Evolutionary conservation across 2,888 invertebrate species (phyloP), one percentile per base, ranked within the genome.

Genomic region (Acrocera orbiculus): DNA sequence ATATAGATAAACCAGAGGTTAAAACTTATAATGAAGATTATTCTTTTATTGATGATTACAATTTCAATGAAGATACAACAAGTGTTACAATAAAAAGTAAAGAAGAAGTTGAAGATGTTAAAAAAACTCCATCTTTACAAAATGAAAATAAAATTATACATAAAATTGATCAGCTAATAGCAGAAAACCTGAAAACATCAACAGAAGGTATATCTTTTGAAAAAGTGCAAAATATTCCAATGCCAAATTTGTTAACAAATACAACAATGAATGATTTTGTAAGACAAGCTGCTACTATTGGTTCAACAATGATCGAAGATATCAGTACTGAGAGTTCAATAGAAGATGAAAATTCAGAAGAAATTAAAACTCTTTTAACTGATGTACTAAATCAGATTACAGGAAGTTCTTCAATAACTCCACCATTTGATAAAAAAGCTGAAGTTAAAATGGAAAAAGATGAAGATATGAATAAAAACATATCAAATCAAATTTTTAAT

Each of bases 231-330:
- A n/a, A n/a, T n/a, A n/a, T n/a, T n/a, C n/a, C n/a, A n/a, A n/a
- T n/a, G n/a, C n/a, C n/a, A n/a, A n/a, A n/a, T n/a, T n/a, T n/a
- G n/a, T n/a, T n/a, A n/a, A n/a, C n/a, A n/a, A n/a, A n/a, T n/a
- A n/a, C n/a, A n/a, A n/a, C n/a, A n/a, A 59, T 60, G 60, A 44
- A 46, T 14, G 51, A 58, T 31, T 60, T 54, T 41, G 52, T 54
- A 36, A 51, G 51, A 3, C 56, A 58, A 38, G 57, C 57, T 13
- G 60, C 60, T 3, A 61, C 60, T 0, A 50, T 58, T 0, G 61
- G 61, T 8, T 61, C 61, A 11, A 53, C 51, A 1, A 37, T 60
- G 6, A 54, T 56, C 10, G n/a, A n/a, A n/a, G 16, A 14, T 15
- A 20, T 13, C 11, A 14, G 17, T 9, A 4, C 20, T 10, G 8